Evolutionary conservation across 1,140 invertebrate species (phyloP).

Genomic region (Drosophila ananassae): DNA sequence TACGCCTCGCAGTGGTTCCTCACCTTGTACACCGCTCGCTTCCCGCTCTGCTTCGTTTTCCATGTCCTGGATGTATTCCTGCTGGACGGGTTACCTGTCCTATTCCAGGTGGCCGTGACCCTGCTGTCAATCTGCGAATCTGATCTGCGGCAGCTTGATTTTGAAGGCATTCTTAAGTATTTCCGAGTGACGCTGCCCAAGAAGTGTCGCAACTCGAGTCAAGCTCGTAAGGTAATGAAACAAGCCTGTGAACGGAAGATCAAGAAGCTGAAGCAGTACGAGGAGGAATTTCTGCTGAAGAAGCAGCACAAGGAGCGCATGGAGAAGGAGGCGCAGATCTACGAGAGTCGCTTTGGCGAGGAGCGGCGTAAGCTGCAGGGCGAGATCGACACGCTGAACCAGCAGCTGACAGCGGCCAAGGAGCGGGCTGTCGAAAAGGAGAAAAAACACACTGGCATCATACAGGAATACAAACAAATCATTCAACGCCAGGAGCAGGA

Average conservation of each 20-base stretch:
- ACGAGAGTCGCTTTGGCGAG: constrained; percentile 87
- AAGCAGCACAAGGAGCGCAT: constrained; percentile 92
- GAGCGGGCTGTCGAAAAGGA: constrained; percentile 90
- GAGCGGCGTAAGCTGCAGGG: constrained; percentile 92
- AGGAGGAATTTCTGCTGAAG: constrained; percentile 94
- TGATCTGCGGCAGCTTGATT: constrained; percentile 97
- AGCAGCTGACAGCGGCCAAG: constrained; percentile 91
- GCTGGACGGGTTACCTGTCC: constrained; percentile 95
- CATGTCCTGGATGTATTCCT: constrained; percentile 98
- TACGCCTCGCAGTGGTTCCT: constrained; percentile 99
- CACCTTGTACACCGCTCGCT: constrained; percentile 98
- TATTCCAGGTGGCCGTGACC: constrained; percentile 98
- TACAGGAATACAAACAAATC: constrained; percentile 96
- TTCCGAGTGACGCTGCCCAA: constrained; percentile 98
- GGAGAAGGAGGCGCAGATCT: constrained; percentile 86
- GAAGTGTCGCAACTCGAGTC: constrained; percentile 96
- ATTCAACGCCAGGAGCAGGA: constrained; percentile 95
- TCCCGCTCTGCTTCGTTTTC: constrained; percentile 98
- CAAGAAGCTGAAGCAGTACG: constrained; percentile 97
- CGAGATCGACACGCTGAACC: constrained; percentile 92
- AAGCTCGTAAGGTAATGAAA: constrained; percentile 94
- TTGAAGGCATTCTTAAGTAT: constrained; percentile 97
- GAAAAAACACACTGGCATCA: constrained; percentile 89
- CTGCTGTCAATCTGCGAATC: constrained; percentile 96
- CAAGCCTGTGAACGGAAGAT: constrained; percentile 95